Base-by-base conservation (phyloP, 1,140 invertebrate species). In the Polypedilum vanderplanki region DNA sequence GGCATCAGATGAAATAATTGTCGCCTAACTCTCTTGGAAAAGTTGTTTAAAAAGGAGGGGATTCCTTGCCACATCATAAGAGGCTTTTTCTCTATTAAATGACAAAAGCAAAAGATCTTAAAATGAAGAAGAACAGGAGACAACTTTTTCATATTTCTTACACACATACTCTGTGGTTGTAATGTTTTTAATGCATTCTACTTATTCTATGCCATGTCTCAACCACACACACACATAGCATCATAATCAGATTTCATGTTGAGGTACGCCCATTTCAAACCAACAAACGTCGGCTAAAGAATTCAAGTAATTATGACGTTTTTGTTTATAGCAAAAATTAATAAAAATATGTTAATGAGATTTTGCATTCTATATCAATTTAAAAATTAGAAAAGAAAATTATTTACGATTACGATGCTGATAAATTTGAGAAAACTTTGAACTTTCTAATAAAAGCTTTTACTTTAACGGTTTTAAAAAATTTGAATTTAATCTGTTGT, bases 211-310 rank as follows among this genome's bases (percentile, higher is more conserved):
- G 46, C 15, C 46, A 57, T 57, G 46, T 57, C 46, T 57, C 46
- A 57, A 57, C 46, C 46, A 57, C 46, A 57, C 12, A 57, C 3
- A 12, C 46, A n/a, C n/a, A 4, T 12, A n/a, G 46, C 46, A 57
- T 57, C 46, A 57, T 57, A 57, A 57, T 57, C 46, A 57, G 46
- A 57, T 57, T 57, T 12, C 46, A 57, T 57, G 46, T 15, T 57
- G 46, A n/a, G 46, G 46, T 57, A 57, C 46, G 46, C 46, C 46
- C n/a, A 57, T 33, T 33, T 33, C 24, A 33, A 33, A 33, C 24
- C 24, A 33, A 5, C 24, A 33, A 33, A 33, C 1, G 24, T 33
- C 24, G 24, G 24, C 24, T 33, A 33, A 33, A 33, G 24, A 33
- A 33, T 33, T 33, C 24, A 33, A 33, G 24, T 33, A 33, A 33